These are phyloP conservation scores for Pocillopora grandis DNA, from an alignment of 92 coral and sea anemone species.

Conservation along the genomic window DNA sequence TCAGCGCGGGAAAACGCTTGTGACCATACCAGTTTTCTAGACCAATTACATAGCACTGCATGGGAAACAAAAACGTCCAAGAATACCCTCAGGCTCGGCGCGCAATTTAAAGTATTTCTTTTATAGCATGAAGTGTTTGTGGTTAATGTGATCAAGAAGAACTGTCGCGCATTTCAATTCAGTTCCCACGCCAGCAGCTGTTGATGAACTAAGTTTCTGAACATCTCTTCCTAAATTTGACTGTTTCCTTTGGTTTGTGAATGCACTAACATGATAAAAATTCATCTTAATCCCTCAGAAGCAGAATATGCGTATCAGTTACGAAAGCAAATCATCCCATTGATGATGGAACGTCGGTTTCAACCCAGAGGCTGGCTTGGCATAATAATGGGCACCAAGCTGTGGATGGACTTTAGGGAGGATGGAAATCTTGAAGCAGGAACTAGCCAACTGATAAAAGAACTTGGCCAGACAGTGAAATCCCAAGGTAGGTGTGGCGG, in stretches of 20 bases:
- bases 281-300: conserved; percentile 30
- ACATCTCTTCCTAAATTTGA: not conserved
- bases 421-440: conserved; percentile 37
- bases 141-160: no score
- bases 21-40: no score
- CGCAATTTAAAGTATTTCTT: no score
- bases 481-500: conserved; percentile 1
- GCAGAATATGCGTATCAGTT: conserved; percentile 65
- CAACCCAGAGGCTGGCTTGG: conserved; percentile 67
- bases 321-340: conserved; percentile 59
- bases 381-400: conserved; percentile 64
- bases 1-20: no score
- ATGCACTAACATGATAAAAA: not conserved
- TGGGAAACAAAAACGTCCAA: no score
- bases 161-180: no score
- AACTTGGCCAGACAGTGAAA: conserved; percentile 50
- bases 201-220: no score
- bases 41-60: no score
- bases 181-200: no score
- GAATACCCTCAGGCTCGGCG: no score
- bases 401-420: conserved; percentile 63
- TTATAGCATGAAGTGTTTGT: no score
- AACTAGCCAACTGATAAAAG: conserved; percentile 44
- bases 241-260: not conserved
- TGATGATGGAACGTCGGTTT: conserved; percentile 61